A percentile compares a stretch with the other conserved stretches of the same genome.
These are phyloP conservation scores for Oryzias dopingdopingensis DNA, from an alignment of 2,797 vertebrate species.

Conservation along the genomic window DNA sequence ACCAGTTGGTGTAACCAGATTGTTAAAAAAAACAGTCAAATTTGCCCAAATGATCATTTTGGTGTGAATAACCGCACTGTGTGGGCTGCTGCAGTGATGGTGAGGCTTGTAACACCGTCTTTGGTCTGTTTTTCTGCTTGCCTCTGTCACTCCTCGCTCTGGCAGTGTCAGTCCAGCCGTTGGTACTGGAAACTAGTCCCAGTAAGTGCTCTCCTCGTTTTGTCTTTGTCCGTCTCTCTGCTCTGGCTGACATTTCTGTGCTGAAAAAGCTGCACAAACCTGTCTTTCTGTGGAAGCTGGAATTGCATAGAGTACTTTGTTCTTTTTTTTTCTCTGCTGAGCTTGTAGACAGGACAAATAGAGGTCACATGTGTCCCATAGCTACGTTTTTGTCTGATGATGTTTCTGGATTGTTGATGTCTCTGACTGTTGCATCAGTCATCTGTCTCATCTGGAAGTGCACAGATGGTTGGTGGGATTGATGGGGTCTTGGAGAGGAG, in stretches of 20 bases:
- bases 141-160: constrained; percentile 68
- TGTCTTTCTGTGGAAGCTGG: constrained; percentile 4
- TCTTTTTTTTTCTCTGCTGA: constrained; percentile 5
- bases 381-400: constrained; percentile 15
- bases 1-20: too few relatives aligned
- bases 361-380: constrained; percentile 10
- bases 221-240: constrained; percentile 39
- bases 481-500: constrained; percentile 26
- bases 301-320: neutral
- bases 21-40: neutral
- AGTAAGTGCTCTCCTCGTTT: constrained; percentile 75
- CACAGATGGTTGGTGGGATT: constrained; percentile 20
- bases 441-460: constrained; percentile 39
- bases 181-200: constrained; percentile 97
- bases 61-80: constrained; percentile 3
- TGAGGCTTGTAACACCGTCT: constrained; percentile 44
- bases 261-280: constrained; percentile 36
- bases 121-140: constrained; percentile 49
- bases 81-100: constrained; percentile 16
- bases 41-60: constrained; percentile 2
- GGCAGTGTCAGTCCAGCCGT: constrained; percentile 84
- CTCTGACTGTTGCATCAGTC: constrained; percentile 27
- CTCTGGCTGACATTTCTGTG: constrained; percentile 49
- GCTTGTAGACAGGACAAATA: constrained; percentile 11
- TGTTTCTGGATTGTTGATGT: constrained; percentile 18